A percentile compares a stretch with the other conserved stretches of the same genome.
These are phyloP conservation scores for Lasioglossum pauxillum DNA, from an alignment of 2,888 invertebrate genomes.

Conservation along the genomic window DNA sequence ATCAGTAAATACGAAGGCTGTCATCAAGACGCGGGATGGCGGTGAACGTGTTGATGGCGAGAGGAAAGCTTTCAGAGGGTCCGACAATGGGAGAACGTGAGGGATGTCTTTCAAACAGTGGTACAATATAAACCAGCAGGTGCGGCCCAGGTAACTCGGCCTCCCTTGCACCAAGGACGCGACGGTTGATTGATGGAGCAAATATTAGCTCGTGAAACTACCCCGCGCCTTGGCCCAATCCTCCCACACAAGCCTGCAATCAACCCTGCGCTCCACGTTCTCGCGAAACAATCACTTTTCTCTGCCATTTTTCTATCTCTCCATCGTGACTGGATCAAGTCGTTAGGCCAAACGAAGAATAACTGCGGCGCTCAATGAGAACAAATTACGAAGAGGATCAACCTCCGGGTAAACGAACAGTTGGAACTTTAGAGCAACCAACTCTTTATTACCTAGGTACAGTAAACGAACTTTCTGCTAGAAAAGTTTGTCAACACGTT, in stretches of 20 bases:
- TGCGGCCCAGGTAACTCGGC: constrained; percentile 40
- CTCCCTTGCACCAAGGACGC: constrained; percentile 53
- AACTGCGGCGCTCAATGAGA: neutral
- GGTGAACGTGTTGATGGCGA: neutral
- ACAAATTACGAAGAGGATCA: neutral
- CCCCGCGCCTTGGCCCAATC: constrained; percentile 39
- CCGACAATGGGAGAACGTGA: constrained; percentile 5
- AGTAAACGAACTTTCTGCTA: neutral
- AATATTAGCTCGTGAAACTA: constrained; percentile 59
- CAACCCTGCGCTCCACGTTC: neutral
- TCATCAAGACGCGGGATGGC: neutral
- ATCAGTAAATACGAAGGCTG: neutral
- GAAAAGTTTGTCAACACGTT: neutral
- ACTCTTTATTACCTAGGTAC: neutral
- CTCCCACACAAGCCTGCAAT: constrained; percentile 14
- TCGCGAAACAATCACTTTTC: neutral
- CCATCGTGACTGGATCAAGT: neutral
- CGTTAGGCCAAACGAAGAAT: neutral
- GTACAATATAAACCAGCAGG: constrained; percentile 43
- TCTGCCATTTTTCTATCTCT: neutral
- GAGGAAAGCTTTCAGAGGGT: neutral
- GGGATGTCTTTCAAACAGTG: constrained; percentile 8
- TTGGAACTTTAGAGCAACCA: neutral
- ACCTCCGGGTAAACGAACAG: neutral
- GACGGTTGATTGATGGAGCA: constrained; percentile 60